Evolutionary conservation across 1,140 invertebrate genomes (phyloP).

Genomic region (Diploscapter pachys): DNA sequence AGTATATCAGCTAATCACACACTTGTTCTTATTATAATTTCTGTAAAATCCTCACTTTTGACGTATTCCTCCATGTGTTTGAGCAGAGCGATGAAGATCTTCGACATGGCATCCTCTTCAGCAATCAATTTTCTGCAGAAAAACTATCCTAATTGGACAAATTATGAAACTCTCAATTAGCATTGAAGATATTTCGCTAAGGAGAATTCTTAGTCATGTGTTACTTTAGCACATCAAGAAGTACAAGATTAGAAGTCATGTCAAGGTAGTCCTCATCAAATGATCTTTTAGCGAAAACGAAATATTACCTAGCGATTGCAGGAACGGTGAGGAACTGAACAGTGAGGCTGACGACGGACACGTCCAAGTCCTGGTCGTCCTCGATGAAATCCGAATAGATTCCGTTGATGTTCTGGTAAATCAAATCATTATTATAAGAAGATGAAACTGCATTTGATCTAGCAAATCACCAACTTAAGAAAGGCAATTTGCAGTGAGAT

Average conservation of each 20-base stretch:
- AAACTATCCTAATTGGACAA: not conserved
- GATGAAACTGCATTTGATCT: not conserved
- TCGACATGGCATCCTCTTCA: constrained; percentile 42
- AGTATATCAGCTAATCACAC: too few species aligned
- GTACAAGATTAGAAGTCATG: not conserved
- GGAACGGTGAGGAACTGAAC: constrained; percentile 96
- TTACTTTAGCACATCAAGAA: not conserved
- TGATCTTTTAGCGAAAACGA: constrained; percentile 4
- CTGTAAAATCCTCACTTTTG: not conserved
- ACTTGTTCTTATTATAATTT: too few species aligned
- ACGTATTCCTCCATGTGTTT: constrained; percentile 2
- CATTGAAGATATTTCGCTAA: not conserved
- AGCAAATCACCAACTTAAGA: too few species aligned
- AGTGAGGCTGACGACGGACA: constrained; percentile 85
- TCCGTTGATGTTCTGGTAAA: constrained; percentile 46
- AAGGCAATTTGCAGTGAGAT: too few species aligned
- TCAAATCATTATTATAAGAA: constrained; percentile 21
- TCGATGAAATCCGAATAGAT: constrained; percentile 88
- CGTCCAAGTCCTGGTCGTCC: constrained; percentile 95
- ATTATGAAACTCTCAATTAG: not conserved
- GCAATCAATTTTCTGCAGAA: constrained; percentile 38
- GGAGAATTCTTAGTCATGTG: not conserved
- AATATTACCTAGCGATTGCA: constrained; percentile 66
- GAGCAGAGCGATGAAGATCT: not conserved
- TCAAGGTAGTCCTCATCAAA: not conserved